phyloP scores from a whole-genome alignment of 1,140 invertebrate species.

The Drosophila mojavensis region DNA sequence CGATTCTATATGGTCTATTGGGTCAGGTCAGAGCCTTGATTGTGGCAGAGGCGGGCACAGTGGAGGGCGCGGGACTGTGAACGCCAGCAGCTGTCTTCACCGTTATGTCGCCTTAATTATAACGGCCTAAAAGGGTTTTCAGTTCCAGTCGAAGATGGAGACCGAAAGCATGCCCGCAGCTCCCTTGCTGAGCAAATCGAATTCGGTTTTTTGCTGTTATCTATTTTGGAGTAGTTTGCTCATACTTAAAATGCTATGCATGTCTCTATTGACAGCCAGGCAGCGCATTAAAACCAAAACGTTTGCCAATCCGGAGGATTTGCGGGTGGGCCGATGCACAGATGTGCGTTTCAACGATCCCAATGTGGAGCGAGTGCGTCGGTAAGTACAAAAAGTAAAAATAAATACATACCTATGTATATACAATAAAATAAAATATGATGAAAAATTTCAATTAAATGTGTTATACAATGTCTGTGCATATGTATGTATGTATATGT shows the following conservation, averaged over 20 bases:
- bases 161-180: constrained; percentile 20
- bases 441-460: background rate
- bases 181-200: constrained; percentile 61
- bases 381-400: constrained; percentile 39
- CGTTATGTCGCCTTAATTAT: background rate
- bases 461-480: background rate
- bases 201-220: constrained; percentile 84
- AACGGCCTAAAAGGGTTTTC: background rate
- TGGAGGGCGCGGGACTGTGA: background rate
- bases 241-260: constrained; percentile 85
- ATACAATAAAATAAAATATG: background rate
- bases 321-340: constrained; percentile 33
- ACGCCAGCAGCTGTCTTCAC: background rate
- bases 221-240: constrained; percentile 85
- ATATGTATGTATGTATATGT: too few species aligned
- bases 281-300: constrained; percentile 84
- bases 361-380: constrained; percentile 66
- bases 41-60: background rate
- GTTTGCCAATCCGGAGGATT: constrained; percentile 68
- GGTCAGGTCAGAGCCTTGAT: too few species aligned
- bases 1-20: too few species aligned
- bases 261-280: constrained; percentile 85
- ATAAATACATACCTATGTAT: too few species aligned
- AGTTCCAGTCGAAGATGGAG: constrained; percentile 17
- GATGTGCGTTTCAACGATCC: constrained; percentile 66